Conservation (phyloP, 2,888 invertebrate species). For the Epinotia demarniana region DNA sequence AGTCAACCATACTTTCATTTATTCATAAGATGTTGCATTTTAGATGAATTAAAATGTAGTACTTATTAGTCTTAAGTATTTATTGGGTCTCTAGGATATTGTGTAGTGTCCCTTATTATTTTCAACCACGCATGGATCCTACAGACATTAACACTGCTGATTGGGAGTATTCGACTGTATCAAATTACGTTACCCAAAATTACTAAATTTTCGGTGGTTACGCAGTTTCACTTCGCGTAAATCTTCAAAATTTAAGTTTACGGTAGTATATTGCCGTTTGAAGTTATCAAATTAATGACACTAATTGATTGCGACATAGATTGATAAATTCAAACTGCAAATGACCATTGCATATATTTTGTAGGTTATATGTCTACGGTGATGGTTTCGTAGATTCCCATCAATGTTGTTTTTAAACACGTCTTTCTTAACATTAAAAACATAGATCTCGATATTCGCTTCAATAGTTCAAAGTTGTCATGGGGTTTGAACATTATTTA, state of each 20-base stretch:
- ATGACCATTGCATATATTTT: constrained; percentile 31
- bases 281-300: constrained; percentile 32
- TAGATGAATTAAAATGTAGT: constrained; percentile 37
- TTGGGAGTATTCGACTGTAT: constrained; percentile 12
- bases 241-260: constrained; percentile 20
- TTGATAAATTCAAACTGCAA: constrained; percentile 43
- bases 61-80: constrained; percentile 18
- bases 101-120: constrained; percentile 31
- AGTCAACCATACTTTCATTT: constrained; percentile 36
- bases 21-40: constrained; percentile 34
- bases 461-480: constrained; percentile 72
- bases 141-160: constrained; percentile 38
- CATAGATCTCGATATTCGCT: constrained; percentile 62
- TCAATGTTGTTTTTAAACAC: constrained; percentile 33
- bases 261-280: constrained; percentile 39
- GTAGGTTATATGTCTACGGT: constrained; percentile 40
- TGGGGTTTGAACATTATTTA: constrained; percentile 82
- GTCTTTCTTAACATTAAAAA: constrained; percentile 51
- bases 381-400: constrained; percentile 41
- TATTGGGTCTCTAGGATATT: constrained; percentile 34
- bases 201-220: constrained; percentile 6
- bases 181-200: constrained; percentile 19
- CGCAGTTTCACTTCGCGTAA: constrained; percentile 39
- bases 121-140: constrained; percentile 40
- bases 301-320: background rate